Conservation (phyloP, 2,797 vertebrate species). For the Betta splendens region DNA sequence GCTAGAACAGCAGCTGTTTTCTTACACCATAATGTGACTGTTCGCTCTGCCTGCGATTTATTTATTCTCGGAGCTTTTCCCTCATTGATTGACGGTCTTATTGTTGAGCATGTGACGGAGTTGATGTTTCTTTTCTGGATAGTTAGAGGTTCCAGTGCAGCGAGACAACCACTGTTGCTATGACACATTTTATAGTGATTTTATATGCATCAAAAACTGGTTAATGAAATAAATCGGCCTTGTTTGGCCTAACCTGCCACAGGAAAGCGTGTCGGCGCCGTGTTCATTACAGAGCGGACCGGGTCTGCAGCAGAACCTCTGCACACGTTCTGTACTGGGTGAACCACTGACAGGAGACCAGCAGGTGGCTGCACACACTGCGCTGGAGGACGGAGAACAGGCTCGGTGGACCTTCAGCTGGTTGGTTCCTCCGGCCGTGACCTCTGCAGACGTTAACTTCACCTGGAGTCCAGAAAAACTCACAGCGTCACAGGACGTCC, state of each 20-base stretch:
- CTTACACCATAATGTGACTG: constrained; percentile 29
- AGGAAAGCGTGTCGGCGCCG: too few relatives aligned
- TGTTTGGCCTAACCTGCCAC: constrained; percentile 78
- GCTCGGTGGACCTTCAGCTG: too few relatives aligned
- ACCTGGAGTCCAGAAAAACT: too few relatives aligned
- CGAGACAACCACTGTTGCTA: constrained; percentile 36
- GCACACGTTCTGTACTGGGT: too few relatives aligned
- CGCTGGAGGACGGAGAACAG: too few relatives aligned
- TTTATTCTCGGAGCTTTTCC: constrained; percentile 71
- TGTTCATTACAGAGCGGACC: too few relatives aligned
- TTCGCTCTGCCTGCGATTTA: constrained; percentile 41
- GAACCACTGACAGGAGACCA: too few relatives aligned
- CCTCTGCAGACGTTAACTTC: too few relatives aligned
- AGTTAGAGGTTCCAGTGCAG: constrained; percentile 34
- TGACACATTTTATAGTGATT: constrained; percentile 80
- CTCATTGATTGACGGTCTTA: constrained; percentile 59
- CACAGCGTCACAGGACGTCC: too few relatives aligned
- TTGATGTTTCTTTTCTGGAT: neutral
- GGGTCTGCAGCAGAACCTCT: too few relatives aligned
- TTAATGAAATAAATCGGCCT: constrained; percentile 55
- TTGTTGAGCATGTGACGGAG: constrained; percentile 33
- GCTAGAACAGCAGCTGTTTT: too few relatives aligned
- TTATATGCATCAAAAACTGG: constrained; percentile 73
- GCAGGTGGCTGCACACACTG: constrained; percentile 56
- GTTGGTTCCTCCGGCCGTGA: too few relatives aligned